Percentiles rank a stretch among this genome's conserved stretches.
These are phyloP conservation scores for Deroplatys truncata DNA, from an alignment of 2,888 invertebrate genomes.

Conservation along the genomic window DNA sequence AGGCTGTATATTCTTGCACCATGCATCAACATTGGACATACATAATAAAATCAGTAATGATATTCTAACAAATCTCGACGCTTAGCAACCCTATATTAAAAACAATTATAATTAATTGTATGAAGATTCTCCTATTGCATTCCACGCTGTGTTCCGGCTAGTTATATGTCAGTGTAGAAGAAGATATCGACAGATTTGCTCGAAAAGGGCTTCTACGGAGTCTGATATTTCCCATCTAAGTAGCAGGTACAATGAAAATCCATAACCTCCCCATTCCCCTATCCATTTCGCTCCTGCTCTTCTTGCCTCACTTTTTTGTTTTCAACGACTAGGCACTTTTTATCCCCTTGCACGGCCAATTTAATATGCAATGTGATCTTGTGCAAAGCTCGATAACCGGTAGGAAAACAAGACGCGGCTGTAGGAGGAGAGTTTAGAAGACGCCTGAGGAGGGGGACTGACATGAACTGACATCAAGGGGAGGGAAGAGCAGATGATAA, in stretches of 20 bases:
- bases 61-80: no score
- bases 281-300: neutral
- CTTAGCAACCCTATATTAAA: no score
- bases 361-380: constrained; percentile 31
- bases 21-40: no score
- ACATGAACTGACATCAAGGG: neutral
- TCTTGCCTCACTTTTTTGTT: neutral
- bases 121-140: no score
- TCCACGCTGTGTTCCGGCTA: no score
- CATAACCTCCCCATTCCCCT: neutral
- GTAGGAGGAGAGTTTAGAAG: constrained; percentile 4
- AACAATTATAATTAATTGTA: no score
- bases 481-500: constrained; percentile 11
- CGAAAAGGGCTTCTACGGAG: no score
- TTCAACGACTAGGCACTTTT: neutral
- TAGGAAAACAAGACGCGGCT: neutral
- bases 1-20: no score
- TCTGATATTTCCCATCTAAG: neutral
- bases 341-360: constrained; percentile 22
- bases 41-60: no score
- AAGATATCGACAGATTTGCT: no score
- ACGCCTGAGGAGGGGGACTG: neutral
- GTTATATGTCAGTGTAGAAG: no score
- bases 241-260: neutral
- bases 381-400: constrained; percentile 23